Percentiles rank a stretch among this genome's conserved stretches.
phyloP scores from a whole-genome alignment of 1,140 invertebrate genomes.

The Cotesia glomerata region DNA sequence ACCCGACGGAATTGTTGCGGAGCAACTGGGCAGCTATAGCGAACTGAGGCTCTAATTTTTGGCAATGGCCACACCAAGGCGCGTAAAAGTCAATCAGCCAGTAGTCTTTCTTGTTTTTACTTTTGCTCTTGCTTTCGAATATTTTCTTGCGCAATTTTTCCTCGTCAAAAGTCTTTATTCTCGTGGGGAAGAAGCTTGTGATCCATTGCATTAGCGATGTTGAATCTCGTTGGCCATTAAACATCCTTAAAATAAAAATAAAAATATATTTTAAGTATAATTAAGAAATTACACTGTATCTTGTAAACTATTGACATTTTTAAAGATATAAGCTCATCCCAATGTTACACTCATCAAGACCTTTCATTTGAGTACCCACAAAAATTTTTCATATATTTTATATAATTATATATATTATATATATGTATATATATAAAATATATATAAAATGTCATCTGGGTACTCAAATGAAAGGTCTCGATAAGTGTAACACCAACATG shows the following conservation, averaged over 20 bases:
- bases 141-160: slow-evolving; percentile 56
- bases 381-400: no score
- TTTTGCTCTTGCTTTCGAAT: slow-evolving; percentile 42
- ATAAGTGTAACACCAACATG: no score
- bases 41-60: slow-evolving; percentile 74
- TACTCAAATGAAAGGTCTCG: no score
- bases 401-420: no score
- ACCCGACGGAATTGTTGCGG: slow-evolving; percentile 58
- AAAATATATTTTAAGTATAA: slow-evolving; percentile 14
- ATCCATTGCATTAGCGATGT: slow-evolving; percentile 69
- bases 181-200: slow-evolving; percentile 67
- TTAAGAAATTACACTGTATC: no score
- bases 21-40: slow-evolving; percentile 68
- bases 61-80: slow-evolving; percentile 79
- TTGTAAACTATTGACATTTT: no score
- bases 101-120: slow-evolving; percentile 44
- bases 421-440: no score
- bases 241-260: slow-evolving; percentile 61
- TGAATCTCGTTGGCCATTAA: slow-evolving; percentile 69
- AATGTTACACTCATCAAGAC: no score
- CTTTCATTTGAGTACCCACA: no score
- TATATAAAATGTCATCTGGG: no score
- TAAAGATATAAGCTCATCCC: no score
- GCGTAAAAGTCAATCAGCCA: slow-evolving; percentile 80
- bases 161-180: slow-evolving; percentile 55